Percentiles rank a stretch among this genome's conserved stretches.
Evolutionary conservation across 1,140 invertebrate species (phyloP).

Genomic region (Euura saliciscinereae): DNA sequence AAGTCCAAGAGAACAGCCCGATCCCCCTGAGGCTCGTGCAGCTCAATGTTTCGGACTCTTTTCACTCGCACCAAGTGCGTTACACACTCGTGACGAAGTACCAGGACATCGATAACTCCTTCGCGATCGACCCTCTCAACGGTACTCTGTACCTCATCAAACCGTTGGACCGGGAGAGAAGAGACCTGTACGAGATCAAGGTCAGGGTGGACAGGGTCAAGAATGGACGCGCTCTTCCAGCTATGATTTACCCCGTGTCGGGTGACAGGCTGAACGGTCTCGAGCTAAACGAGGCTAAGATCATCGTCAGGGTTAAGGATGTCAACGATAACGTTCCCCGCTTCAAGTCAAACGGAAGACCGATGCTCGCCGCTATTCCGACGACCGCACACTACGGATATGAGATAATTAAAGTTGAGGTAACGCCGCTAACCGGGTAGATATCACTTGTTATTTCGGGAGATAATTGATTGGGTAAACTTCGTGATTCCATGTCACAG

Average conservation of each 20-base stretch:
- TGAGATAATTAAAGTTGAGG: conserved; percentile 74
- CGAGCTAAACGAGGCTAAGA: conserved; percentile 68
- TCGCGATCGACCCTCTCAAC: conserved; percentile 74
- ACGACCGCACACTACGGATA: conserved; percentile 80
- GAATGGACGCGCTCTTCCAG: conserved; percentile 68
- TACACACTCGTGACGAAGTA: conserved; percentile 67
- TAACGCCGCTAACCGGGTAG: conserved; percentile 40
- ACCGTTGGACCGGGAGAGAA: conserved; percentile 72
- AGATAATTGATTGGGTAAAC: background rate
- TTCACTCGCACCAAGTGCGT: conserved; percentile 61
- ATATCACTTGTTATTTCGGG: conserved; percentile 7
- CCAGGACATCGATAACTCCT: conserved; percentile 62
- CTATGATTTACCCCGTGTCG: conserved; percentile 75
- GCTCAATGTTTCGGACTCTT: conserved; percentile 69
- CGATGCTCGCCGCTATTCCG: conserved; percentile 79
- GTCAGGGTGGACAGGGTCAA: conserved; percentile 72
- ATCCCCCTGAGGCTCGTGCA: conserved; percentile 73
- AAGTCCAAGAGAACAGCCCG: conserved; percentile 75
- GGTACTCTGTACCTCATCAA: conserved; percentile 73
- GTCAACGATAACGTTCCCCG: conserved; percentile 82
- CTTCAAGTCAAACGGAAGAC: conserved; percentile 73
- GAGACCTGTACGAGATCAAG: conserved; percentile 69
- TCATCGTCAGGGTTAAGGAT: conserved; percentile 77
- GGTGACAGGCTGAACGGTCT: conserved; percentile 72
- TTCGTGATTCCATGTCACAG: conserved; percentile 43